Conservation (phyloP, 2,113 vertebrate genomes). For the Choloepus hoffmanni region DNA sequence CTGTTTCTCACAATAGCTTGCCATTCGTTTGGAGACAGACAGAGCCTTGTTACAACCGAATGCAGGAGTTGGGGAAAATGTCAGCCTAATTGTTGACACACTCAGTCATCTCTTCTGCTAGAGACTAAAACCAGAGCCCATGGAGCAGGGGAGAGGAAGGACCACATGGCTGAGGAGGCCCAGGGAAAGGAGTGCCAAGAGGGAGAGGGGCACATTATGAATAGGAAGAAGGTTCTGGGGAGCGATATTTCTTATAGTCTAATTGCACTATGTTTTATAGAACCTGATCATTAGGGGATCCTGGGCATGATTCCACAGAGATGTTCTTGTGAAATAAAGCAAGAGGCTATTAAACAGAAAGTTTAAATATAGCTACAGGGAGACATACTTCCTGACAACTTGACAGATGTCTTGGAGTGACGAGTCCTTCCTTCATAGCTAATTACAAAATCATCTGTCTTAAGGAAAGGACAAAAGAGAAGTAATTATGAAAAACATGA, state of each 20-base stretch:
- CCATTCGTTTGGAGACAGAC: neutral
- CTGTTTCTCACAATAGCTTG: slow-evolving; percentile 35
- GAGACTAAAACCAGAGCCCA: slow-evolving; percentile 59
- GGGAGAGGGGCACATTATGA: slow-evolving; percentile 66
- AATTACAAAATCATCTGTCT: slow-evolving; percentile 94
- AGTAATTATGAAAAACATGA: slow-evolving; percentile 92
- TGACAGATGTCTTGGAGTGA: slow-evolving; percentile 92
- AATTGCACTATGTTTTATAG: slow-evolving; percentile 90
- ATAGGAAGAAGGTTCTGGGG: slow-evolving; percentile 85
- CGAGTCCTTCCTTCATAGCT: slow-evolving; percentile 90
- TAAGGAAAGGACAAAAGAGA: slow-evolving; percentile 92
- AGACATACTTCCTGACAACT: slow-evolving; percentile 91
- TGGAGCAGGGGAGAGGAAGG: neutral
- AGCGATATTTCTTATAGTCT: slow-evolving; percentile 87
- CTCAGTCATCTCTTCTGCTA: slow-evolving; percentile 64
- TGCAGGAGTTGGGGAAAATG: slow-evolving; percentile 59
- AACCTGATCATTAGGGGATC: slow-evolving; percentile 90
- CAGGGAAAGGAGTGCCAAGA: slow-evolving; percentile 51
- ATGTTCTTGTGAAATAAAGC: slow-evolving; percentile 90
- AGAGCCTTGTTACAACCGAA: slow-evolving; percentile 42
- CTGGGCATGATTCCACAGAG: slow-evolving; percentile 87
- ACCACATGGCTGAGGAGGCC: neutral
- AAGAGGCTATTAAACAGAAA: slow-evolving; percentile 92
- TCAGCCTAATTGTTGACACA: slow-evolving; percentile 76
- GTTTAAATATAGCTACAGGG: slow-evolving; percentile 93